These are phyloP conservation scores for Vireo griseus DNA, from an alignment of 2,797 vertebrate genomes.

Conservation along the genomic window DNA sequence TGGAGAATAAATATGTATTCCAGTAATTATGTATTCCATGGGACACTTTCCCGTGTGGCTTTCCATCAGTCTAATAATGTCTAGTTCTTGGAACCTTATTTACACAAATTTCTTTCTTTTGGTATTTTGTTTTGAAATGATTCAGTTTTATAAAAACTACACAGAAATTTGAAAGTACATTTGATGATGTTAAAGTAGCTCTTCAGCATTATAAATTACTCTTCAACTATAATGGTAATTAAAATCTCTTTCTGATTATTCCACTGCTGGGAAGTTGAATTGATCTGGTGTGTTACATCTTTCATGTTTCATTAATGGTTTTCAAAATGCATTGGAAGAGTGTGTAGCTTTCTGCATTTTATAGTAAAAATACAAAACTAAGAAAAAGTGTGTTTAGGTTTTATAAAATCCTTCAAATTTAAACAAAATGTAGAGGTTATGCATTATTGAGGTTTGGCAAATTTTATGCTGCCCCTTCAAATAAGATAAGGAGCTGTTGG, in stretches of 20 bases:
- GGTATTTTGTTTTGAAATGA: not conserved
- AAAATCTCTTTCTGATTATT: not conserved
- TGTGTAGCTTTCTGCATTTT: not conserved
- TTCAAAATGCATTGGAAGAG: not conserved
- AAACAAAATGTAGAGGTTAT: not conserved
- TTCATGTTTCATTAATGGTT: not conserved
- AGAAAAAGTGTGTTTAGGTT: accelerated
- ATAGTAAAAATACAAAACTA: not conserved
- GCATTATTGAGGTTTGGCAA: not conserved
- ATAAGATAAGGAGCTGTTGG: not conserved
- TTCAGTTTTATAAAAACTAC: not conserved
- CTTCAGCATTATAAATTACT: not conserved
- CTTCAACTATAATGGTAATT: not conserved
- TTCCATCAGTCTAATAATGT: not conserved
- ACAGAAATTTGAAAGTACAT: not conserved
- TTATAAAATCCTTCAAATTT: not conserved
- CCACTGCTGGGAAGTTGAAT: not conserved
- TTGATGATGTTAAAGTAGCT: not conserved
- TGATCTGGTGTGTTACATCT: not conserved
- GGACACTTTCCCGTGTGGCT: accelerated
- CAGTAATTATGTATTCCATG: not conserved
- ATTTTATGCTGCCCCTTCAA: not conserved
- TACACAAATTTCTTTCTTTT: not conserved
- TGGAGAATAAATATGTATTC: not conserved
- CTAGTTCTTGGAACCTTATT: not conserved